Evolutionary conservation across 1,140 invertebrate genomes (phyloP).

Genomic region (Idris sp.): DNA sequence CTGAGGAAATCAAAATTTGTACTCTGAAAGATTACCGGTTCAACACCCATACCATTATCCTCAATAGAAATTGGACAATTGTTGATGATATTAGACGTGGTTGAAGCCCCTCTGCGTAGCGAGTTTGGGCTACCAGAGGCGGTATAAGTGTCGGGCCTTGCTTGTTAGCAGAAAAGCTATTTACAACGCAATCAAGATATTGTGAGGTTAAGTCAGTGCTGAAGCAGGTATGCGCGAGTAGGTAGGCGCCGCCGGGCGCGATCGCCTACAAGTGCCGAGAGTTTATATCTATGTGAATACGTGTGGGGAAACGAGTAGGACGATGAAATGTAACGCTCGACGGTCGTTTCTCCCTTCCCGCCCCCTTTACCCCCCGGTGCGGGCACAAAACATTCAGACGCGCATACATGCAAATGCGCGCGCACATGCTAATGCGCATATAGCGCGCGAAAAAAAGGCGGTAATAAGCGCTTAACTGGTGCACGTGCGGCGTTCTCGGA

Average conservation of each 20-base stretch:
- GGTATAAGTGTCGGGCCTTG: constrained; percentile 38
- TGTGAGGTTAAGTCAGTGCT: constrained; percentile 58
- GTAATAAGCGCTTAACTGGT: constrained; percentile 56
- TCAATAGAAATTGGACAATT: too few relatives aligned
- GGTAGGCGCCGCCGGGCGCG: constrained; percentile 57
- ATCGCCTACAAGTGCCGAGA: constrained; percentile 60
- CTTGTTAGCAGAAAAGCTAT: constrained; percentile 60
- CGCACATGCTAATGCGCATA: constrained; percentile 19
- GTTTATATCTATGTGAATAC: constrained; percentile 50
- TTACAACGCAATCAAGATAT: constrained; percentile 59
- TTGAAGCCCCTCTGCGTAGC: too few relatives aligned
- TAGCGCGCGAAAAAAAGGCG: constrained; percentile 37
- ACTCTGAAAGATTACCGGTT: too few relatives aligned
- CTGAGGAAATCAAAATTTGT: too few relatives aligned
- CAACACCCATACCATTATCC: too few relatives aligned
- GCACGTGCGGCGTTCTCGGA: constrained; percentile 58
- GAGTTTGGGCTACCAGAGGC: too few relatives aligned
- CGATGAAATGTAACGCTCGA: constrained; percentile 64
- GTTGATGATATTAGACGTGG: too few relatives aligned
- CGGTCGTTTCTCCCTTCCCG: constrained; percentile 36
- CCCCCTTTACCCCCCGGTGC: constrained; percentile 15
- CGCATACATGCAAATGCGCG: constrained; percentile 35
- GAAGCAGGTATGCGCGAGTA: constrained; percentile 54
- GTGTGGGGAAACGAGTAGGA: constrained; percentile 63
- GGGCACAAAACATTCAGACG: constrained; percentile 1